A percentile compares a stretch with the other conserved stretches of the same genome.
phyloP scores from a whole-genome alignment of 2,113 vertebrate species.

The Ariopsis seemanni region DNA sequence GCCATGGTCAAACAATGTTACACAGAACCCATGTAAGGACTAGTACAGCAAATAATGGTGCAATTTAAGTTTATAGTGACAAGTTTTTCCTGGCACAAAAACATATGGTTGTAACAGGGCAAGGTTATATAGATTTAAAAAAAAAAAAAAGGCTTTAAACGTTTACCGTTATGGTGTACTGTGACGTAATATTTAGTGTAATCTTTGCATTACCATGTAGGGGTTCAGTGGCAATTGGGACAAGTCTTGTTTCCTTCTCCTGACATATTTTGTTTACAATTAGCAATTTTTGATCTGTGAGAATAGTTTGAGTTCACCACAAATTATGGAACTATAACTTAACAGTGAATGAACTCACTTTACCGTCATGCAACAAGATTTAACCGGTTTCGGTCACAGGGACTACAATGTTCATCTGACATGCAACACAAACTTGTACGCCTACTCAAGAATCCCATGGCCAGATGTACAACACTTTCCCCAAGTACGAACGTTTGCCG shows the following conservation, averaged over 20 bases:
- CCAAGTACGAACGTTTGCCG: background rate
- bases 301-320: too few relatives aligned
- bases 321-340: background rate
- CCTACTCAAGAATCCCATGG: background rate
- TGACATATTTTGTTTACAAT: too few relatives aligned
- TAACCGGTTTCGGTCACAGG: background rate
- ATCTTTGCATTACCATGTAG: too few relatives aligned
- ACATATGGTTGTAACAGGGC: background rate
- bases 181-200: too few relatives aligned
- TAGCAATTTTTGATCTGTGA: too few relatives aligned
- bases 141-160: too few relatives aligned
- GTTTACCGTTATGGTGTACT: too few relatives aligned
- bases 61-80: background rate
- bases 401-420: background rate
- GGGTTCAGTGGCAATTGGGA: too few relatives aligned
- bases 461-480: background rate
- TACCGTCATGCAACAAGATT: background rate
- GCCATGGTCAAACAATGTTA: background rate
- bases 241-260: too few relatives aligned
- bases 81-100: background rate
- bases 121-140: background rate
- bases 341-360: background rate
- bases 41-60: background rate
- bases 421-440: background rate
- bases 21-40: background rate